A percentile compares a stretch with the other conserved stretches of the same genome.
These are phyloP conservation scores for Cololabis saira DNA, from an alignment of 2,113 vertebrate species.

Conservation along the genomic window DNA sequence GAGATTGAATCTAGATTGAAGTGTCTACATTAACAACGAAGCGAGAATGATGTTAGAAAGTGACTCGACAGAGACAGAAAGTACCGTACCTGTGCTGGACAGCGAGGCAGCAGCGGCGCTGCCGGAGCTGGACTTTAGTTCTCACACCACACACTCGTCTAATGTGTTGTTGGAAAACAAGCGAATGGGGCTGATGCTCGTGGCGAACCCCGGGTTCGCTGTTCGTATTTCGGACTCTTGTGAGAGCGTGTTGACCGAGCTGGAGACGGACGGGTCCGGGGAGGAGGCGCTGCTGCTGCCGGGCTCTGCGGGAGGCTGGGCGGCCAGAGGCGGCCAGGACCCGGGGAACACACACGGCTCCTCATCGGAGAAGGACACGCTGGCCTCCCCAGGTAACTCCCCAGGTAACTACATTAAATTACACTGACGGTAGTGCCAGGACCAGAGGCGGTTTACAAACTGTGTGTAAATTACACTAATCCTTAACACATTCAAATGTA, in stretches of 20 bases:
- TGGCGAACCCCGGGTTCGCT: constrained; percentile 74
- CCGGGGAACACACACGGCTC: constrained; percentile 75
- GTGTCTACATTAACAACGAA: constrained; percentile 3
- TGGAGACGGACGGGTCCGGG: constrained; percentile 79
- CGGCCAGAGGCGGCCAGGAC: constrained; percentile 66
- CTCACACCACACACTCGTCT: constrained; percentile 43
- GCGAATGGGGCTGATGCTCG: constrained; percentile 27
- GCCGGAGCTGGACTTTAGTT: constrained; percentile 55
- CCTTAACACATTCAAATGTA: no score
- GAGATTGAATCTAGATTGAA: not conserved
- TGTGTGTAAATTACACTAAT: no score
- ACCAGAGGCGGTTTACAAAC: no score
- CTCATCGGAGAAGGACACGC: constrained; percentile 79
- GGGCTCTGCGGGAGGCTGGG: constrained; percentile 64
- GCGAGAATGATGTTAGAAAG: constrained; percentile 81
- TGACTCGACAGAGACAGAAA: constrained; percentile 69
- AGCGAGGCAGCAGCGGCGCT: constrained; percentile 40
- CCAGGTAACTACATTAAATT: no score
- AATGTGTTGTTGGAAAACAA: constrained; percentile 60
- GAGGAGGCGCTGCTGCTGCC: constrained; percentile 81
- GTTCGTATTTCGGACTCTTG: constrained; percentile 77
- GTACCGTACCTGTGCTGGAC: constrained; percentile 49
- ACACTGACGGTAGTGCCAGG: no score
- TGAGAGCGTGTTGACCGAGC: constrained; percentile 81
- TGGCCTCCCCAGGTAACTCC: constrained; percentile 78